phyloP scores from a whole-genome alignment of 2,797 vertebrate species.

The Otus scops region DNA sequence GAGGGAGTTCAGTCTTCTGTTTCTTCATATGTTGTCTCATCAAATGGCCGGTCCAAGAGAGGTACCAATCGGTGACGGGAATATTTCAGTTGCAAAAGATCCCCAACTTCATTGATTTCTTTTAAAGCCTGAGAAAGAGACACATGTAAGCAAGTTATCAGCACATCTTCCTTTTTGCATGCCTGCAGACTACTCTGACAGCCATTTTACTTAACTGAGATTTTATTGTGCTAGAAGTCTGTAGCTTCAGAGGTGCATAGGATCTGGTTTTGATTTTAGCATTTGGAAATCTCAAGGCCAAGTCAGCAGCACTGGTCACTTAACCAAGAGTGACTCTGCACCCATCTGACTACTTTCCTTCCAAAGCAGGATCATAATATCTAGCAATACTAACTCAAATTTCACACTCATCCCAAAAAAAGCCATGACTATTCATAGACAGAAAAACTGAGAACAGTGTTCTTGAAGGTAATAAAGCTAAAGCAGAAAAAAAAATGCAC shows the following conservation, averaged over 20 bases:
- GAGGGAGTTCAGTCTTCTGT: constrained; percentile 83
- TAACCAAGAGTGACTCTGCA: background rate
- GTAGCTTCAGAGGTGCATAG: background rate
- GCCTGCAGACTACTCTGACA: background rate
- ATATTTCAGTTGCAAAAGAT: constrained; percentile 92
- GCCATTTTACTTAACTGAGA: background rate
- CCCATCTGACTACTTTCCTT: background rate
- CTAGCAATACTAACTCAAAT: background rate
- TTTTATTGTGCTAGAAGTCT: background rate
- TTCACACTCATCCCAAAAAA: background rate
- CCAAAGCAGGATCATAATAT: background rate
- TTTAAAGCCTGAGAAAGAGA: constrained; percentile 83
- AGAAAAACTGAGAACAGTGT: background rate
- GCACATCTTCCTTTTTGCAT: background rate
- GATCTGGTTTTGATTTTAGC: background rate
- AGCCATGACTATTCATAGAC: background rate
- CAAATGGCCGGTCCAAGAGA: constrained; percentile 81
- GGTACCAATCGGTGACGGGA: constrained; percentile 84
- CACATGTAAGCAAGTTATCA: background rate
- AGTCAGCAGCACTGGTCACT: background rate
- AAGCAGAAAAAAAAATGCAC: background rate
- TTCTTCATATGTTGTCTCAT: constrained; percentile 86
- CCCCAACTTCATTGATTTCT: constrained; percentile 90
- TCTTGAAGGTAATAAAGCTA: background rate
- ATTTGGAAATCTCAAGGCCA: background rate